Base-by-base conservation (phyloP, 1,140 invertebrate species). In the Mya arenaria region DNA sequence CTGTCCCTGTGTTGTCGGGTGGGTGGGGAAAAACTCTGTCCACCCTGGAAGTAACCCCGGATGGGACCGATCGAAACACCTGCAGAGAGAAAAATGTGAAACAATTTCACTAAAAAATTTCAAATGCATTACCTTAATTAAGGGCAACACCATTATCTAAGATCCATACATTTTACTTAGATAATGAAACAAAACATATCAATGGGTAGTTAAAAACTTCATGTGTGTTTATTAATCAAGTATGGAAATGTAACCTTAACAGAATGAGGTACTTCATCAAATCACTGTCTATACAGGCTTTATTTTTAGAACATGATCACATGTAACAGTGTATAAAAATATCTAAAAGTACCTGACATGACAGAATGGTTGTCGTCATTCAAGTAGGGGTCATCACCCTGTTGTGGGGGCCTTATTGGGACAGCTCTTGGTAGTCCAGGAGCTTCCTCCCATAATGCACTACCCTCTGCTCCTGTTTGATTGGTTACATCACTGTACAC, bases 11-110 rank as follows among this genome's bases (percentile, higher is more conserved):
- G 85, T 60, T 89, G 88, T 72, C 89, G 89, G 17, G 89, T 88
- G 19, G 89, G 88, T 19, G 89, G 89, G 0, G 89, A 90, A 69
- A 87, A 69, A 63, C 80, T 82, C 13, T 83, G 72, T 8, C 81
- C 79, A 1, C 44, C 37, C 23, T 62, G 44, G 37, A 63, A 75
- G 55, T 39, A 75, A 8, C 72, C 72, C 34, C 37, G 44, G 28
- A 62, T 62, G 36, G 30, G 58, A 30, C 19, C 58, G 19, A 4
- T 19, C 36, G n/a, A 34, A 19, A 62, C 30, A 32, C 58, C 58
- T 62, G 56, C 6, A 6, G 30, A 10, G 10, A 10, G 10, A 44
- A 10, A 44, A 19, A 44, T 44, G 41, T 10, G 10, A 44, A 10
- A 44, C 10, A 19, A 10, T 44, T 44, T 44, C 41, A 10, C 41